Conservation (phyloP, 2,888 invertebrate genomes). For the Nemapogon koenigi region DNA sequence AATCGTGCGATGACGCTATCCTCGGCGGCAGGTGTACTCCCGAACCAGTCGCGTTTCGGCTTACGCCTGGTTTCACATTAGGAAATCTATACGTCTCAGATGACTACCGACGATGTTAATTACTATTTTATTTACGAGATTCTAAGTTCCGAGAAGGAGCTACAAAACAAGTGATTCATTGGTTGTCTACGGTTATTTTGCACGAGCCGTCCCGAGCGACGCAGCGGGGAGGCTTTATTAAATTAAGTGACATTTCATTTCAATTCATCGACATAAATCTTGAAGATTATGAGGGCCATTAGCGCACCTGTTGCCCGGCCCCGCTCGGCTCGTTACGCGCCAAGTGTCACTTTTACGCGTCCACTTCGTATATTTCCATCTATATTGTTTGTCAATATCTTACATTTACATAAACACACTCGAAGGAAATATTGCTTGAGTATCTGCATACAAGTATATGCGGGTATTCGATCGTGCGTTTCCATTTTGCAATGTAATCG, state of each 20-base stretch:
- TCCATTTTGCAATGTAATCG: constrained; percentile 54
- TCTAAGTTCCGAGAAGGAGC: constrained; percentile 50
- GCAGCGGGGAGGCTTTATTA: constrained; percentile 47
- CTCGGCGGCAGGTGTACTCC: constrained; percentile 42
- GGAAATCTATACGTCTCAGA: constrained; percentile 63
- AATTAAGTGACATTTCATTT: constrained; percentile 59
- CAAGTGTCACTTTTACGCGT: constrained; percentile 39
- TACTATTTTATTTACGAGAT: constrained; percentile 56
- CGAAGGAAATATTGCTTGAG: constrained; percentile 37
- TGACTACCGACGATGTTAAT: constrained; percentile 53
- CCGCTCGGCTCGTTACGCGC: constrained; percentile 18
- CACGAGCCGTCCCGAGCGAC: constrained; percentile 31
- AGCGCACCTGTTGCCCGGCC: constrained; percentile 33
- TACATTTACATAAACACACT: constrained; percentile 45
- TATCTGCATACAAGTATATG: constrained; percentile 9
- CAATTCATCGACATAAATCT: constrained; percentile 50
- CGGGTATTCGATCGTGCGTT: constrained; percentile 24
- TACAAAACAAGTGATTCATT: constrained; percentile 62
- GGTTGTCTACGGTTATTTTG: constrained; percentile 26
- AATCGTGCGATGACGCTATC: constrained; percentile 30
- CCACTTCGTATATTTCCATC: constrained; percentile 45
- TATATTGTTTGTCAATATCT: constrained; percentile 48
- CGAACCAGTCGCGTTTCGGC: constrained; percentile 41
- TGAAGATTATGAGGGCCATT: constrained; percentile 40
- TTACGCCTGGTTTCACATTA: constrained; percentile 63